Evolutionary conservation across 2,888 invertebrate species (phyloP).

Genomic region (Rhagonycha lutea): DNA sequence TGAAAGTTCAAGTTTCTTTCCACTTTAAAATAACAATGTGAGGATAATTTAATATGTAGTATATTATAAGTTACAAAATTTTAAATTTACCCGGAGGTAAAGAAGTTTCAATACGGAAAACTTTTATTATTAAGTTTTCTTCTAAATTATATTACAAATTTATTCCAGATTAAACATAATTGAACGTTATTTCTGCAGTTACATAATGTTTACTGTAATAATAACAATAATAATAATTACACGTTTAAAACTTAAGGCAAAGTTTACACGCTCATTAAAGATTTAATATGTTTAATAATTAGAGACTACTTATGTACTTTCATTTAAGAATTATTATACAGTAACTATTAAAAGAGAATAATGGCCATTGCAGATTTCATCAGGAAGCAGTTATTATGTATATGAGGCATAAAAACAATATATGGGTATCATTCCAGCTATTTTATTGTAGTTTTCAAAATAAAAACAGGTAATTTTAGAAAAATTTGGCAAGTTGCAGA

Average conservation of each 20-base stretch:
- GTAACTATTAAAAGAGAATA: neutral
- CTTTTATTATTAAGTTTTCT: neutral
- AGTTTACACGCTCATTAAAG: neutral
- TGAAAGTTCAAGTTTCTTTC: neutral
- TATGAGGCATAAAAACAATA: neutral
- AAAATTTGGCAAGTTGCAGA: neutral
- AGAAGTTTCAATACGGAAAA: neutral
- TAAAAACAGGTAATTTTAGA: constrained; percentile 2
- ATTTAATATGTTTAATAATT: neutral
- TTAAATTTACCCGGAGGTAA: neutral
- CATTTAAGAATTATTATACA: neutral
- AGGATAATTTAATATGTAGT: neutral
- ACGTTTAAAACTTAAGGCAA: neutral
- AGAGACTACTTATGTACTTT: neutral
- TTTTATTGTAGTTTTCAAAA: neutral
- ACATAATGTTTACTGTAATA: neutral
- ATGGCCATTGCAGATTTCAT: neutral
- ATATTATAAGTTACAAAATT: neutral
- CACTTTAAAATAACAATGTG: neutral
- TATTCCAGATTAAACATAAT: neutral
- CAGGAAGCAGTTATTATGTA: neutral
- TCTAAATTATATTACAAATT: neutral
- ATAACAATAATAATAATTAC: neutral
- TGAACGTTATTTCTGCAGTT: neutral
- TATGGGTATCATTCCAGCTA: neutral